A percentile compares a stretch with the other conserved stretches of the same genome.
phyloP scores from a whole-genome alignment of 2,797 vertebrate genomes.

The Thaleichthys pacificus region DNA sequence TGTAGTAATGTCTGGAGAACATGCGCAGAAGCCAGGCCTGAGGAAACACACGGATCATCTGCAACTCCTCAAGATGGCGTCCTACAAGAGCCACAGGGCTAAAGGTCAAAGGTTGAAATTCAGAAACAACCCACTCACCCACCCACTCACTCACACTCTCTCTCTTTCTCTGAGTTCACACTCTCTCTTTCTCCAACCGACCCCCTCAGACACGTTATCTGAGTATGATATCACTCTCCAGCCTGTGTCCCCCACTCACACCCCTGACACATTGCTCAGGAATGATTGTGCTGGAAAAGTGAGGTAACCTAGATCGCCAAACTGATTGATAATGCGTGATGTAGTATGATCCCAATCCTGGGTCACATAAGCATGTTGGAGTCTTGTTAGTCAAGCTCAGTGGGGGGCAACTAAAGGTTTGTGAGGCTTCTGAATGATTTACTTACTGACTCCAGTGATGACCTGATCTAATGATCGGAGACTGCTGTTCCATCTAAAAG shows the following conservation, averaged over 20 bases:
- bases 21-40: constrained; percentile 37
- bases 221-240: no score
- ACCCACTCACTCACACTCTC: not conserved
- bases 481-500: not conserved
- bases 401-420: no score
- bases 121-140: not conserved
- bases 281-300: no score
- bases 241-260: no score
- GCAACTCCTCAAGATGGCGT: constrained; percentile 39
- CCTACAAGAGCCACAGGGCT: constrained; percentile 14
- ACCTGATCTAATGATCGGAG: not conserved
- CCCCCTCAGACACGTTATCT: no score
- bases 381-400: no score
- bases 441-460: not conserved
- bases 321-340: no score
- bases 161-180: no score
- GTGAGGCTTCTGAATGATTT: not conserved
- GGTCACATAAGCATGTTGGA: no score
- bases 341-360: no score
- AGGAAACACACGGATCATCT: constrained; percentile 37
- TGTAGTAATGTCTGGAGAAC: constrained; percentile 34
- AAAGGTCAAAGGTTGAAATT: not conserved
- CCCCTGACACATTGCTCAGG: no score
- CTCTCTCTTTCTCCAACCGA: not conserved
- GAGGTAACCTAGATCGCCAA: no score